A percentile compares a stretch with the other conserved stretches of the same genome.
Evolutionary conservation across 2,113 vertebrate genomes (phyloP).

Genomic region (Oreotrochilus melanogaster): DNA sequence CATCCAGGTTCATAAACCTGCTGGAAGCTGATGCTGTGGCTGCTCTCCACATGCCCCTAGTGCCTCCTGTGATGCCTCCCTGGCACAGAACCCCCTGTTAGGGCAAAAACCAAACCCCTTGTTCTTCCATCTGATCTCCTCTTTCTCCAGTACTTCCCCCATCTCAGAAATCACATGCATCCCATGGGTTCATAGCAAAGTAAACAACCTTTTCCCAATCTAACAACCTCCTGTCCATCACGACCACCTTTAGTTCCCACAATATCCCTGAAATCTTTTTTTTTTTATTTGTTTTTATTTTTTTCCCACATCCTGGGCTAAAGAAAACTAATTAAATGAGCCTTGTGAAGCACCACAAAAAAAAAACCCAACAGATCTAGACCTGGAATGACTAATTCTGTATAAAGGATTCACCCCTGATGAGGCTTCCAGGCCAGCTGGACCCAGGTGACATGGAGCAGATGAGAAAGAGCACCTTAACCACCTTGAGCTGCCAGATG

Average conservation of each 20-base stretch:
- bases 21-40: neutral
- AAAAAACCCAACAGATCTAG: neutral
- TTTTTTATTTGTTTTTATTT: too few species aligned
- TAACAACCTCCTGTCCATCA: neutral
- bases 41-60: neutral
- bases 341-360: neutral
- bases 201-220: neutral
- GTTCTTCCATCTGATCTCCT: neutral
- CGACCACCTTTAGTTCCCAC: neutral
- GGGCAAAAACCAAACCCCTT: neutral
- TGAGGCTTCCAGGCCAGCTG: neutral
- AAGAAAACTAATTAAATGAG: neutral
- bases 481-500: neutral
- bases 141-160: neutral
- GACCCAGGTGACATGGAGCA: fast-evolving
- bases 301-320: neutral
- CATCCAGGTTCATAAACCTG: neutral
- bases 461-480: neutral
- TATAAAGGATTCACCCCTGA: neutral
- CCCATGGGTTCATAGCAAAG: neutral
- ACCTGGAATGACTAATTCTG: neutral
- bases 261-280: too few species aligned
- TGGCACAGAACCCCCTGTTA: neutral
- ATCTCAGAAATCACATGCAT: neutral
- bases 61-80: neutral